Evolutionary conservation across 2,888 invertebrate genomes (phyloP).

Genomic region (Smittia sp.): DNA sequence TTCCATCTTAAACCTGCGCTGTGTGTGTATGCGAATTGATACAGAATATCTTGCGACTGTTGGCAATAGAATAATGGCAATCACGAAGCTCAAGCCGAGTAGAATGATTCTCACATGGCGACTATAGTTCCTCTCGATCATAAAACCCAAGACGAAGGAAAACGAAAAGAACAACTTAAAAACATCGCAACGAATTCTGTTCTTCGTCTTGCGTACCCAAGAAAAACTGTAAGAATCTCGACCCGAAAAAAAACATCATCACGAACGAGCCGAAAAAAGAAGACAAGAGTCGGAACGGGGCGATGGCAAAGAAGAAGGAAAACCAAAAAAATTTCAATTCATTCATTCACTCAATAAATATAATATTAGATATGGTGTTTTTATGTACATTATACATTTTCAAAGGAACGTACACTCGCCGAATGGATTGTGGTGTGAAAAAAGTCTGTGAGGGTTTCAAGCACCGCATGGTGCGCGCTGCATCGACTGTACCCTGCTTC

Average conservation of each 20-base stretch:
- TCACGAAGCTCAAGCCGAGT: no score
- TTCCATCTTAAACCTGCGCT: no score
- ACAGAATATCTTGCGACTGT: no score
- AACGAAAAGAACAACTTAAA: neutral
- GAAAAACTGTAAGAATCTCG: neutral
- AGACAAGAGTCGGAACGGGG: neutral
- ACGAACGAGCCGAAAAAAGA: neutral
- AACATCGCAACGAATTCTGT: neutral
- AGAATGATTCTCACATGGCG: neutral
- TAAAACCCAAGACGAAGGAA: neutral
- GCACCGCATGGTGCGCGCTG: constrained; percentile 30
- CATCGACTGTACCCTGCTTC: constrained; percentile 22
- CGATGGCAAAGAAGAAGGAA: constrained; percentile 16
- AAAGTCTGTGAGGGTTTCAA: constrained; percentile 27
- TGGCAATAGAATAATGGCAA: no score
- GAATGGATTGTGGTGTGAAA: constrained; percentile 39
- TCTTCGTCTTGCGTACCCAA: neutral
- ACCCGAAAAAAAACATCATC: constrained; percentile 12
- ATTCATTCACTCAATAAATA: constrained; percentile 42
- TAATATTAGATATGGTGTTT: constrained; percentile 42
- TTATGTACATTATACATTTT: constrained; percentile 42
- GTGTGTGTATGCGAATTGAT: no score
- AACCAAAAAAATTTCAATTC: constrained; percentile 41
- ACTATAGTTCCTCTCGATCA: neutral
- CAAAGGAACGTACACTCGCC: constrained; percentile 38